A percentile compares a stretch with the other conserved stretches of the same genome.
Conservation (phyloP, 2,888 invertebrate genomes). For the Drosophila setosimentum region DNA sequence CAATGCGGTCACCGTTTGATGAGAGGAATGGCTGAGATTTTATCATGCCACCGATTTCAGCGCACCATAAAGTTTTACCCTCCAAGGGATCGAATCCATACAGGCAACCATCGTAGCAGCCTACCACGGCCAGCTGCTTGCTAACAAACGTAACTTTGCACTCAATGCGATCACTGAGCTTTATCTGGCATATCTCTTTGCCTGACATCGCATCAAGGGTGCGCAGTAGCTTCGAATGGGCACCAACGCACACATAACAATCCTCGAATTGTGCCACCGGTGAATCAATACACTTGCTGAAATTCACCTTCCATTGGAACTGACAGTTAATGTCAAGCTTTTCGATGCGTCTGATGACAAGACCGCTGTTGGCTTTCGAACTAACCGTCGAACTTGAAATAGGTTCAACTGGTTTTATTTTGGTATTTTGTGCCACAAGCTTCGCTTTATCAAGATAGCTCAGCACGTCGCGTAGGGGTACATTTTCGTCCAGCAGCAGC, state of each 20-base stretch:
- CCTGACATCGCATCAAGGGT: constrained; percentile 87
- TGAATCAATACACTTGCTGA: constrained; percentile 92
- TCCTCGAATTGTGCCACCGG: constrained; percentile 87
- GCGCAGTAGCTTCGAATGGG: constrained; percentile 90
- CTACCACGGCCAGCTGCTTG: constrained; percentile 87
- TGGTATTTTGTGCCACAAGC: constrained; percentile 56
- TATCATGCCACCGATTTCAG: constrained; percentile 85
- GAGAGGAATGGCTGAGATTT: constrained; percentile 86
- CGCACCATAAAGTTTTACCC: constrained; percentile 88
- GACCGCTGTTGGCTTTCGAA: constrained; percentile 7
- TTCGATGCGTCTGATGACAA: constrained; percentile 57
- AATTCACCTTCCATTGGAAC: constrained; percentile 71
- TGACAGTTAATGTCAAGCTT: constrained; percentile 45
- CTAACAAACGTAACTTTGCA: constrained; percentile 87
- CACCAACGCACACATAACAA: constrained; percentile 87
- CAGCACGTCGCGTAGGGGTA: constrained; percentile 58
- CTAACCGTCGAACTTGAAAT: neutral
- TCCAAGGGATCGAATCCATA: constrained; percentile 87
- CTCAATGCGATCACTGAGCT: constrained; percentile 90
- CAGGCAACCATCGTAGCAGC: constrained; percentile 91
- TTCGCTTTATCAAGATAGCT: constrained; percentile 61
- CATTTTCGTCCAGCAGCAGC: constrained; percentile 69
- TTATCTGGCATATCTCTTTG: constrained; percentile 85
- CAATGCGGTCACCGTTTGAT: constrained; percentile 87
- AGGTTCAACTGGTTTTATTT: constrained; percentile 57